Base-by-base conservation (phyloP, 2,888 invertebrate species). In the Frankliniella fusca region DNA sequence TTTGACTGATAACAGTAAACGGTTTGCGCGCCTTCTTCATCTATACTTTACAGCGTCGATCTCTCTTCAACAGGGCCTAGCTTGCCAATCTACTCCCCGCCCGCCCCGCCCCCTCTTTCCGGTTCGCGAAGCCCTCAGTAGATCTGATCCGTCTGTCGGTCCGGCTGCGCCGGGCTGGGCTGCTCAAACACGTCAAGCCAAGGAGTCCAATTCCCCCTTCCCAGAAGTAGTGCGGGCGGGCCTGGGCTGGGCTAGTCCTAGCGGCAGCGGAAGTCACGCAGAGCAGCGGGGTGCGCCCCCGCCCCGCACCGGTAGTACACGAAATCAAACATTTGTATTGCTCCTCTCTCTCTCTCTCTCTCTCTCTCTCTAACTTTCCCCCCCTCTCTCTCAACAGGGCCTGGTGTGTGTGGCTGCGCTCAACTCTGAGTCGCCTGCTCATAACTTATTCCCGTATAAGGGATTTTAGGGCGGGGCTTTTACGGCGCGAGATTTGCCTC, bases 241-340 rank as follows among this genome's bases (percentile, higher is more conserved):
- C 65, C 65, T 10, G 65, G n/a, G 20, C 23, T 3, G n/a, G 65
- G 70, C 70, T 23, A 70, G 70, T 23, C n/a, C 23, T 23, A 20
- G 23, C 70, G 54, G 70, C n/a, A 23, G 70, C 10, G 70, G n/a
- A 70, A 70, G 70, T 23, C n/a, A 9, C 23, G n/a, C 7, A 18
- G 54, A 54, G 54, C 20, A 54, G 54, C 20, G 54, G 10, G 54
- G 54, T 18, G 54, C 54, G 54, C 54, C 54, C 54, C 54, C 54
- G 54, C 15, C 54, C 54, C 15, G 15, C 54, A 20, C 70, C 70
- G 70, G 23, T 27, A 23, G 70, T 23, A 70, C 70, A 70, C 70
- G 23, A 70, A 70, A 70, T 23, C 70, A 70, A 70, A 70, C 70
- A 70, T 65, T 65, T 65, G 65, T 65, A 65, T 23, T 70, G 70